phyloP scores from a whole-genome alignment of 2,888 invertebrate genomes.

The Tenthredo notha region DNA sequence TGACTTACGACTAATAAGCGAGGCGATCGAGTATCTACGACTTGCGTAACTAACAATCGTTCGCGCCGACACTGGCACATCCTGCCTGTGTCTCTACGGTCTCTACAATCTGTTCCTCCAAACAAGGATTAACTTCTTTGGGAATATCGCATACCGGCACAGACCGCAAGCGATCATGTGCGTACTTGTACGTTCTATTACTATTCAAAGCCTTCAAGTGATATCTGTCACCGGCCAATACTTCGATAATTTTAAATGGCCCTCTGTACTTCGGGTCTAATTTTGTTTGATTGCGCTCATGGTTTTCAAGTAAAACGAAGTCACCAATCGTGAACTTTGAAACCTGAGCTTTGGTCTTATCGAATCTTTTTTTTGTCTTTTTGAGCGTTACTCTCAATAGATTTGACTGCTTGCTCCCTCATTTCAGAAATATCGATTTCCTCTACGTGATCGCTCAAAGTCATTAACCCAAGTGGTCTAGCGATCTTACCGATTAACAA shows the following conservation, averaged over 20 bases:
- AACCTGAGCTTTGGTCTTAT: constrained; percentile 45
- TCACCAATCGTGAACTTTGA: constrained; percentile 46
- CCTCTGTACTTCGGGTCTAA: constrained; percentile 52
- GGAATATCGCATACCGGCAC: constrained; percentile 17
- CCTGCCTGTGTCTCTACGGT: neutral
- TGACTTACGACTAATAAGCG: constrained; percentile 15
- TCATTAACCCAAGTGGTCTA: constrained; percentile 55
- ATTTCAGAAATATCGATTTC: constrained; percentile 52
- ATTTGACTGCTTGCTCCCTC: constrained; percentile 52
- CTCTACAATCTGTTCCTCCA: neutral
- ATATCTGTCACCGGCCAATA: constrained; percentile 51
- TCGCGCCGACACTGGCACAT: neutral
- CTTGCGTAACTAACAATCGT: constrained; percentile 4
- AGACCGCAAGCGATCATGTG: constrained; percentile 46
- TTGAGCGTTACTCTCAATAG: constrained; percentile 48
- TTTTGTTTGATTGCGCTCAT: constrained; percentile 54
- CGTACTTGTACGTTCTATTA: constrained; percentile 55
- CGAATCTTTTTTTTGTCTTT: constrained; percentile 46
- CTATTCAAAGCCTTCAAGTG: constrained; percentile 37
- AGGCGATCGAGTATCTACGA: neutral
- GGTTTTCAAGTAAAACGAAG: constrained; percentile 53
- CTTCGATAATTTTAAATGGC: constrained; percentile 43
- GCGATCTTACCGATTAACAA: constrained; percentile 64
- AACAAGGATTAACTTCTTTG: neutral
- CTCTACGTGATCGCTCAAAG: constrained; percentile 42